Evolutionary conservation across 2,113 vertebrate species (phyloP).

Genomic region (Caloenas nicobarica): DNA sequence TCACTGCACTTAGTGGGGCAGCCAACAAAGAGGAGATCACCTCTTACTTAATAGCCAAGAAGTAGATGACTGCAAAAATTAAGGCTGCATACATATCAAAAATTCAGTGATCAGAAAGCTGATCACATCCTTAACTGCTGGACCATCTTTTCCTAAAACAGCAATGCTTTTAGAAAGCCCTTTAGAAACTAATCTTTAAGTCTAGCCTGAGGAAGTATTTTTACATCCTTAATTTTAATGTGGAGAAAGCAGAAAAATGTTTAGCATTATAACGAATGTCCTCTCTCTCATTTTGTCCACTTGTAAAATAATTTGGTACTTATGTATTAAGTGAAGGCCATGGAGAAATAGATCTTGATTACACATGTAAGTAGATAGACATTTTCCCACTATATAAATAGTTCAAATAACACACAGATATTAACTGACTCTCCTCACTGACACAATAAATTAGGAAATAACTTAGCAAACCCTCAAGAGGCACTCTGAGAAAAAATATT

Average conservation of each 20-base stretch:
- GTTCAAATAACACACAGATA: not conserved
- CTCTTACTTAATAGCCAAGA: not conserved
- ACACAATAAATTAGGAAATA: not conserved
- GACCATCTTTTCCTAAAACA: not conserved
- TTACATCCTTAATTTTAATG: slow-evolving; percentile 12
- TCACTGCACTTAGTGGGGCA: not conserved
- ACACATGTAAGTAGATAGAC: not conserved
- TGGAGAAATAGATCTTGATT: slow-evolving; percentile 11
- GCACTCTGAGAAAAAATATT: not conserved
- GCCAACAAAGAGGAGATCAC: not conserved
- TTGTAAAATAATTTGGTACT: slow-evolving; percentile 17
- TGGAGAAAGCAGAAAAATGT: not conserved
- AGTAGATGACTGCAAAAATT: not conserved
- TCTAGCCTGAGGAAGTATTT: slow-evolving; percentile 1
- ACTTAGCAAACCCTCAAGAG: not conserved
- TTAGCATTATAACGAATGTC: not conserved
- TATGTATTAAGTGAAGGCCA: not conserved
- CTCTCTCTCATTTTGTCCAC: not conserved
- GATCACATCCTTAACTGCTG: not conserved
- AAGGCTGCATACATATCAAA: not conserved
- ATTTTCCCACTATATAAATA: not conserved
- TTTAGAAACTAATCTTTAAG: slow-evolving; percentile 20
- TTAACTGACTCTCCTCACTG: not conserved
- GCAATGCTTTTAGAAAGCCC: not conserved
- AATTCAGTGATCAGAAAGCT: not conserved